Evolutionary conservation across 2,113 vertebrate species (phyloP), one percentile per base, ranked within the genome.

Genomic region (Coreoperca whiteheadi): DNA sequence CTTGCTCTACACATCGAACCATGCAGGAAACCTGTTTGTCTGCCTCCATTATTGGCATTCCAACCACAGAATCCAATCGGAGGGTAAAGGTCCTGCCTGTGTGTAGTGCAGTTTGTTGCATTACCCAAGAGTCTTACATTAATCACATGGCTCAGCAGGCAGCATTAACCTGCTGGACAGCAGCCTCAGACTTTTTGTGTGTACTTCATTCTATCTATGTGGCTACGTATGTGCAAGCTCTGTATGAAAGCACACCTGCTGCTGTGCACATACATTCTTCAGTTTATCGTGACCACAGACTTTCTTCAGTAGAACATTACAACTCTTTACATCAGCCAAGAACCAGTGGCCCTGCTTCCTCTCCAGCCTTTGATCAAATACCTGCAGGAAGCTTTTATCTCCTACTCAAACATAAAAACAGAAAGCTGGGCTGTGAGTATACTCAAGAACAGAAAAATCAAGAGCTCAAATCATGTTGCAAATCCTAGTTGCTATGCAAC

Each of bases 11-110:
- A 23, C 61, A 50, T 0, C 3, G 72, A 37, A 46, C 43, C 28
- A 10, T 3, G 59, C 41, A 56, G 41, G 28, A 81, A 68, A 67
- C 39, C 64, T 39, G 70, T 20, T 53, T 23, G 34, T 77, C 72
- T 71, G 48, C 53, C 66, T 72, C 23, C 39, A 51, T 85, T 77
- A 81, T 79, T 79, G 79, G 64, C 79, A 68, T 69, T 74, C 21
- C 30, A 8, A 25, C 48, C 30, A 25, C 74, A 70, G 43, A 82
- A 39, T 61, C 82, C 78, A 74, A 74, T 74, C 60, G 81, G 48
- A 91, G 93, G 91, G 50, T 87, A 87, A 87, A 94, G 93, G 93
- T 95, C 72, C 89, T 43, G 82, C 76, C 82, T 50, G 66, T 32
- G 82, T 92, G 87, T 74, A 79, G 50, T 70, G 79, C 9, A 4